A percentile compares a stretch with the other conserved stretches of the same genome.
Evolutionary conservation across 2,113 vertebrate genomes (phyloP).

Genomic region (Onychorhynchus coronatus): DNA sequence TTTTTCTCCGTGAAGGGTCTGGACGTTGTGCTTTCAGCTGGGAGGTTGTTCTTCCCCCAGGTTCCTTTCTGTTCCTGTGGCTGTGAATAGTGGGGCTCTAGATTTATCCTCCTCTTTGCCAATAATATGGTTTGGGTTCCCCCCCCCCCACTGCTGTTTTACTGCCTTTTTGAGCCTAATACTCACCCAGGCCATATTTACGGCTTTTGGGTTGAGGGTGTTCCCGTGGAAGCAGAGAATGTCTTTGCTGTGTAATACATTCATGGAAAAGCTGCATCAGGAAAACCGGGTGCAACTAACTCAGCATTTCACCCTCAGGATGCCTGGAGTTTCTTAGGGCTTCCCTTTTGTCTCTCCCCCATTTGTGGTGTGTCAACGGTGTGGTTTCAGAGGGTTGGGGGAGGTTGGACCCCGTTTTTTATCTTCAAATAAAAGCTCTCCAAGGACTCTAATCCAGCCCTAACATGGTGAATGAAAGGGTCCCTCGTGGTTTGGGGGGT

Average conservation of each 20-base stretch:
- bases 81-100: not conserved
- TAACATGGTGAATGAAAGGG: rapidly evolving
- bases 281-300: not conserved
- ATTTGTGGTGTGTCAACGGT: not conserved
- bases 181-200: rapidly evolving
- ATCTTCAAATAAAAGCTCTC: not conserved
- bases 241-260: rapidly evolving
- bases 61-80: not conserved
- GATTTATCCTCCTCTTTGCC: not conserved
- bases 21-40: not conserved
- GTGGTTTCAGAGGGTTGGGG: rapidly evolving
- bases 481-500: not conserved
- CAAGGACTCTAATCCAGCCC: not conserved
- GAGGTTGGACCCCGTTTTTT: rapidly evolving
- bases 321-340: not conserved
- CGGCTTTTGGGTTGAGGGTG: not conserved
- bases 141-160: rapidly evolving
- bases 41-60: not conserved
- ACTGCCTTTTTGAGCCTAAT: not conserved
- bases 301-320: not conserved
- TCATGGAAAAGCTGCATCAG: not conserved
- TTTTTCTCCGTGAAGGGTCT: not conserved
- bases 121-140: rapidly evolving
- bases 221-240: not conserved
- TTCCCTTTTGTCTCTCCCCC: not conserved